Conservation (phyloP, 2,888 invertebrate genomes). For the Pemphredon lugubris region DNA sequence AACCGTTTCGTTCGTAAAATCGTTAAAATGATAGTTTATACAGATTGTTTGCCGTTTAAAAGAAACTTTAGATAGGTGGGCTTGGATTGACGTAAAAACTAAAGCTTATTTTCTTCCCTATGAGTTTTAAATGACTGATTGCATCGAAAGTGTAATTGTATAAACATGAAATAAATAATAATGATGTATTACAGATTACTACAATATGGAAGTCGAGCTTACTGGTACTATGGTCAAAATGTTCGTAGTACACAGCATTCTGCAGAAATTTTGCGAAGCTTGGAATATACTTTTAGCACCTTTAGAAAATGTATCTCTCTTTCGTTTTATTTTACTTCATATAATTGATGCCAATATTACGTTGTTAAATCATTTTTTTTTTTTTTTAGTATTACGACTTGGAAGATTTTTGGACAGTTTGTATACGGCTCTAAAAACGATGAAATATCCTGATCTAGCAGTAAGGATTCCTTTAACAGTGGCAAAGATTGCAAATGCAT, state of each 20-base stretch:
- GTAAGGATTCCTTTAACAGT: constrained; percentile 88
- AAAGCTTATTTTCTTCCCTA: too few relatives aligned
- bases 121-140: too few relatives aligned
- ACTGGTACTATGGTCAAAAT: constrained; percentile 90
- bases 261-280: constrained; percentile 88
- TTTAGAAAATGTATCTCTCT: constrained; percentile 89
- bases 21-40: too few relatives aligned
- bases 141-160: too few relatives aligned
- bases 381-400: constrained; percentile 88
- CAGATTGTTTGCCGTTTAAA: too few relatives aligned
- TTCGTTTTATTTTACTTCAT: constrained; percentile 4
- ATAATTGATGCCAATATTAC: constrained; percentile 5
- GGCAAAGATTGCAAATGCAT: constrained; percentile 89
- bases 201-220: constrained; percentile 90
- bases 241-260: constrained; percentile 83
- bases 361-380: too few relatives aligned
- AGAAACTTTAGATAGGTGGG: too few relatives aligned
- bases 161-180: neutral
- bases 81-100: too few relatives aligned
- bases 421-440: constrained; percentile 87
- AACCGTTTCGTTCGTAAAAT: too few relatives aligned
- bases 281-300: constrained; percentile 92
- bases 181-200: constrained; percentile 84
- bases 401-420: constrained; percentile 92
- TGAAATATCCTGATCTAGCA: constrained; percentile 88